Base-by-base conservation (phyloP, 2,888 invertebrate species). In the Metalampra italica region DNA sequence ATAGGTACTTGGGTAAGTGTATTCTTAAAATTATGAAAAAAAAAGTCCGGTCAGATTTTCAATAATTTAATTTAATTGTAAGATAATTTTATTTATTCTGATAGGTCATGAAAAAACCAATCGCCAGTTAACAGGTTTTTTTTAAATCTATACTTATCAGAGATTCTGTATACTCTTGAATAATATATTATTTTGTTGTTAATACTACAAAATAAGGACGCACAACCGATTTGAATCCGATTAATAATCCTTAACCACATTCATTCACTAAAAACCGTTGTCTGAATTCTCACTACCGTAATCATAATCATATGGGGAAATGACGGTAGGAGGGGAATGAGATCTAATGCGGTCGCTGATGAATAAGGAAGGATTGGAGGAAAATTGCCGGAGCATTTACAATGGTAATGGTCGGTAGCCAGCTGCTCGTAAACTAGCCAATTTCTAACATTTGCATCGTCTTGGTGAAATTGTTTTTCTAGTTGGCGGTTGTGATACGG, bases 301-400 rank as follows among this genome's bases (percentile, higher is more conserved):
- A 43, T 43, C 37, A 37, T 36, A 36, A 29, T 13, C 14, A 29
- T 13, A n/a, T 29, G 41, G 29, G 29, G 41, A 29, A 41, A 41
- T 41, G 41, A 41, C n/a, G 7, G 39, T 14, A 39, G n/a, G n/a
- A 39, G 39, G n/a, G n/a, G n/a, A 39, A 39, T 39, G 39, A 39
- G 13, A 7, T 47, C 47, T 66, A 67, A 69, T 68, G 58, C 57
- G 59, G 47, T 51, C 49, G 47, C 53, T 64, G 68, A 71, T 71
- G 68, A 73, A 71, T 70, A 63, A 73, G 81, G 80, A 82, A 81
- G 43, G 55, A 53, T 54, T 53, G 54, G 51, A 57, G 49, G 75
- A 56, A 82, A 80, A 81, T 82, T 80, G 76, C 75, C 44, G 55
- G 60, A 65, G 60, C 76, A 78, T 80, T 83, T 79, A 78, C 81